Base-by-base conservation (phyloP, 2,888 invertebrate genomes). In the Desoria tigrina region DNA sequence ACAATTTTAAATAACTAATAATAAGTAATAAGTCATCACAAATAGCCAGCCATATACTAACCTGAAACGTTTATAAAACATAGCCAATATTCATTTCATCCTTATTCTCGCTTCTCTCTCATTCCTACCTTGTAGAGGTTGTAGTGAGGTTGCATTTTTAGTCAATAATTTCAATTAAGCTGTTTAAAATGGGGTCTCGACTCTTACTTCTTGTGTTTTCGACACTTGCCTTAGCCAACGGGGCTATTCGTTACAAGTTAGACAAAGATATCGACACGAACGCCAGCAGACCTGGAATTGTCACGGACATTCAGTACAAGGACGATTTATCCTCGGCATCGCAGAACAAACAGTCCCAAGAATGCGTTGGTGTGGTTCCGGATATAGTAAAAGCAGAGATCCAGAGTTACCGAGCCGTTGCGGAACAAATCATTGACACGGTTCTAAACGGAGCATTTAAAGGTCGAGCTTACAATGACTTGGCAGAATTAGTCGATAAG, bases 361-460 rank as follows among this genome's bases (percentile, higher is more conserved):
- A 66, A 16, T 66, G 66, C 32, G 18, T 14, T 16, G 32, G 16
- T 6, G 18, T 57, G 11, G 14, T 69, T 11, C 11, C 56, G 28
- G 49, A 23, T 2, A 32, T 37, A 18, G 37, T 74, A 0, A 78
- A 82, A 39, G 77, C 82, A 27, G 88, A 89, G 80, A 88, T 89
- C 73, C 80, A 82, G 42, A 80, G 83, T 24, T 87, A 87, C 76
- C 79, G 82, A 76, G 77, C 79, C 53, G 78, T 82, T 14, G 84
- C 83, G 24, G 79, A 84, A 63, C 77, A 78, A 69, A 87, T 88
- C 75, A 78, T 86, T 39, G 77, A 81, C 66, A 82, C 83, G 70
- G 82, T 85, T 27, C 74, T 81, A 9, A 78, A 81, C 66, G 86
- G 85, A 3, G 80, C 82, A 4, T 85, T 84, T 72, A 84, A 84